These are phyloP conservation scores for Drosophila equinoxialis DNA, from an alignment of 1,140 invertebrate genomes.

Conservation along the genomic window DNA sequence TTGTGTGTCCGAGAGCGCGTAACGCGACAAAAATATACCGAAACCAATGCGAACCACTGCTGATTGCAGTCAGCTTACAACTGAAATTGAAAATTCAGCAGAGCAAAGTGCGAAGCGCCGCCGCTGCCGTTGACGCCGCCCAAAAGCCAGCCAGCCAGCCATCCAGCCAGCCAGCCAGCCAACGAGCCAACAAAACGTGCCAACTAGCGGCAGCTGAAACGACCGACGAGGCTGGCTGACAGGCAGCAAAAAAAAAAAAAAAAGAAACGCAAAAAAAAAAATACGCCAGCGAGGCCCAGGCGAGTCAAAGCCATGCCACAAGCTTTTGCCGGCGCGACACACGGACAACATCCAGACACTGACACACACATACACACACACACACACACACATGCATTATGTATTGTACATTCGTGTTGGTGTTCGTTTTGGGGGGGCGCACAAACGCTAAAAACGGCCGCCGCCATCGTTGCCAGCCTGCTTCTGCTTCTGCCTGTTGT, in stretches of 20 bases:
- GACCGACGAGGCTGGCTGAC: conserved; percentile 56
- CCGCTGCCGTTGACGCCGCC: conserved; percentile 55
- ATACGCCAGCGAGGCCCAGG: conserved; percentile 66
- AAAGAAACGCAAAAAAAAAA: conserved; percentile 72
- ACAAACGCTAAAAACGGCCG: conserved; percentile 80
- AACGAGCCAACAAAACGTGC: conserved; percentile 76
- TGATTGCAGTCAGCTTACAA: conserved; percentile 83
- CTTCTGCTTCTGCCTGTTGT: conserved; percentile 33
- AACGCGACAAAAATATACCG: conserved; percentile 40
- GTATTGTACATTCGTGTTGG: conserved; percentile 25
- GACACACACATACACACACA: too few species aligned
- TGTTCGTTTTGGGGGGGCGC: conserved; percentile 51
- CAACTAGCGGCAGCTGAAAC: conserved; percentile 65
- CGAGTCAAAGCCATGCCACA: conserved; percentile 73
- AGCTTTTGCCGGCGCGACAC: conserved; percentile 76
- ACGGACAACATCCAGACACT: conserved; percentile 41
- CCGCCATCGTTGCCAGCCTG: conserved; percentile 51
- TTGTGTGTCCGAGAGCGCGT: conserved; percentile 19
- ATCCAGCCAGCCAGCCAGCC: conserved; percentile 54
- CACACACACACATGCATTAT: conserved; percentile 29
- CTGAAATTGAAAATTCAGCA: conserved; percentile 83
- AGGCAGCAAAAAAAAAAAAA: conserved; percentile 72
- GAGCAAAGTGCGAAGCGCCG: conserved; percentile 81
- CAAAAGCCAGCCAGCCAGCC: conserved; percentile 60
- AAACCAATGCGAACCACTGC: conserved; percentile 75